Percentiles rank a stretch among this genome's conserved stretches.
phyloP scores from a whole-genome alignment of 2,113 vertebrate species.

The Microtus pennsylvanicus region DNA sequence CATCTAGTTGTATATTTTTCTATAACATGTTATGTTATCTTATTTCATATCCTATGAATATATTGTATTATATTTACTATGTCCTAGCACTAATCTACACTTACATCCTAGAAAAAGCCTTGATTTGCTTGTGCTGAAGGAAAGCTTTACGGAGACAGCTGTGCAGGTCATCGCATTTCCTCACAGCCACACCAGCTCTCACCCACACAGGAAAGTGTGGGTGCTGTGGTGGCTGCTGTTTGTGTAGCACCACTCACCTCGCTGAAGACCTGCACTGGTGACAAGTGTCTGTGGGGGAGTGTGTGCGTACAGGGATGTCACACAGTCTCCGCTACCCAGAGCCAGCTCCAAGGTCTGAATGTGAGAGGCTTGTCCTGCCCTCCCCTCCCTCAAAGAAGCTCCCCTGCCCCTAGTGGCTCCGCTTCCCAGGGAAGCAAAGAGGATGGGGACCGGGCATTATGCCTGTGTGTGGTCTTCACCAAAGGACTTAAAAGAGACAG shows the following conservation, averaged over 20 bases:
- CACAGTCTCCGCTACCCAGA: not conserved
- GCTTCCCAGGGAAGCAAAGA: rapidly evolving
- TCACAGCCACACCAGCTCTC: not conserved
- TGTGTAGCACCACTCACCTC: not conserved
- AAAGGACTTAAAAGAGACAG: not conserved
- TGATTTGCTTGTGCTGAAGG: not conserved
- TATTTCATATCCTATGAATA: rapidly evolving
- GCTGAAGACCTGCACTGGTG: not conserved
- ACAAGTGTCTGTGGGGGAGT: not conserved
- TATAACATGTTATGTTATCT: not conserved
- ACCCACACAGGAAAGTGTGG: not conserved
- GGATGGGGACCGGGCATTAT: not conserved
- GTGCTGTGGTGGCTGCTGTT: not conserved
- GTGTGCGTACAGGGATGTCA: not conserved
- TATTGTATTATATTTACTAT: rapidly evolving
- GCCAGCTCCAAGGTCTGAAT: not conserved
- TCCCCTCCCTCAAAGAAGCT: not conserved
- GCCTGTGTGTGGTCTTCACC: not conserved
- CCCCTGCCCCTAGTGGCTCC: not conserved
- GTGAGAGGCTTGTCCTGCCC: not conserved
- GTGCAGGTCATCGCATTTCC: rapidly evolving
- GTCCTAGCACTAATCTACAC: too few species aligned
- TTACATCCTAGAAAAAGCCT: rapidly evolving
- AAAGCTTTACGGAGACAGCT: not conserved
- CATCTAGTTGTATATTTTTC: rapidly evolving